phyloP scores from a whole-genome alignment of 2,113 vertebrate genomes.

The Chamaetylas fuelleborni region DNA sequence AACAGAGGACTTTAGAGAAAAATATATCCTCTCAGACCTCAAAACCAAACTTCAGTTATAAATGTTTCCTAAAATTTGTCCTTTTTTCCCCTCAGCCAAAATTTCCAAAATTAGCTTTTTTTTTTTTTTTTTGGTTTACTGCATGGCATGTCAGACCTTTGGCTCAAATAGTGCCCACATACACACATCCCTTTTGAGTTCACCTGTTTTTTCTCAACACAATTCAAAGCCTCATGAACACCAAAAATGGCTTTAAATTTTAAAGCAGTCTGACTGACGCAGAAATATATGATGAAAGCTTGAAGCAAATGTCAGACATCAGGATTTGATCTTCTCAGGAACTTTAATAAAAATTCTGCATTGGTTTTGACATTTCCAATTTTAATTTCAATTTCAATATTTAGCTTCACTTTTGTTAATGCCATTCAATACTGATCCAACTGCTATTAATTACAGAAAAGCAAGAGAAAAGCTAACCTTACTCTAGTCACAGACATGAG shows the following conservation, averaged over 20 bases:
- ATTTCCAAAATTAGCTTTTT: background rate
- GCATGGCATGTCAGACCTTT: background rate
- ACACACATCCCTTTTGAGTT: background rate
- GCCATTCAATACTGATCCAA: background rate
- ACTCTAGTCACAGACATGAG: background rate
- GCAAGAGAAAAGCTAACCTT: background rate
- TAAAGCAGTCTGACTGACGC: background rate
- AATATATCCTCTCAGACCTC: background rate
- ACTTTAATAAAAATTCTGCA: background rate
- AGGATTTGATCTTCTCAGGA: background rate
- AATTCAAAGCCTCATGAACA: background rate
- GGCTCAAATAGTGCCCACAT: background rate
- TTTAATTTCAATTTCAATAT: background rate
- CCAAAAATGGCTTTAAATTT: background rate
- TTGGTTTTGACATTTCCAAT: background rate
- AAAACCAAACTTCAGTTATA: background rate
- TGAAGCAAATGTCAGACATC: background rate
- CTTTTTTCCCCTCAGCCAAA: background rate
- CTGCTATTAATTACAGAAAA: background rate
- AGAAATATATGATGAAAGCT: background rate
- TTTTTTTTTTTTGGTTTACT: background rate
- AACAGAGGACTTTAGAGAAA: background rate
- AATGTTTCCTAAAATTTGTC: background rate
- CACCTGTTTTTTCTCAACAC: rapidly evolving
- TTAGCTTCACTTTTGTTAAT: background rate